Evolutionary conservation across 2,113 vertebrate genomes (phyloP), one percentile per base, ranked within the genome.

Genomic region (Nyctereutes procyonoides): DNA sequence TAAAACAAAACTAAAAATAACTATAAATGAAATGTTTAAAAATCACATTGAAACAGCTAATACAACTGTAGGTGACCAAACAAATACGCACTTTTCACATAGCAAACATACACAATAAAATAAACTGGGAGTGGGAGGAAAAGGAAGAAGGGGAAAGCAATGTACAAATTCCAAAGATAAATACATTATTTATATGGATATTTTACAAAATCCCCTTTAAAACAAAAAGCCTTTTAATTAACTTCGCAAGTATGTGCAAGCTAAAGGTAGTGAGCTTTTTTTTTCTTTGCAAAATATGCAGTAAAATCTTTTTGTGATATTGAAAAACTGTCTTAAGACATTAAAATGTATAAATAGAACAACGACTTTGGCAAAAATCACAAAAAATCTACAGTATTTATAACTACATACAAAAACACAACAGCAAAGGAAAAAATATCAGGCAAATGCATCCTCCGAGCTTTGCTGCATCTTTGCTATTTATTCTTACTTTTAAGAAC

Each of bases 131-230:
- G 69, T 5, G 98, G 89, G 97, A 98, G 98, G 98, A 96, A 62
- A 56, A 92, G 97, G 96, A 98, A 95, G 95, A 28, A 82, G 95
- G 96, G 89, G 87, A 98, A 99, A 99, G 99, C 99, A 99, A 99
- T 99, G 99, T 99, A 99, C 99, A 99, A 99, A 99, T 99, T 99
- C 99, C 99, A 99, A 99, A 99, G 99, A 99, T 99, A 99, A 99
- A 99, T 99, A 99, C 99, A 99, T 99, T 99, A 99, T 99, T 99
- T 99, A 99, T 99, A 99, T 99, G 99, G 99, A 99, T 99, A 99
- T 99, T 99, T 99, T 99, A 99, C 99, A 99, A 99, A 99, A 99
- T 99, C 98, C 99, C 98, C 98, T 96, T 95, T 98, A 98, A 99
- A 99, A 98, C 98, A 99, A 99, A 98, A 98, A 98, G 98, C 98